These are phyloP conservation scores for Dicyrtoma fusca DNA, from an alignment of 2,888 invertebrate genomes.

Conservation along the genomic window DNA sequence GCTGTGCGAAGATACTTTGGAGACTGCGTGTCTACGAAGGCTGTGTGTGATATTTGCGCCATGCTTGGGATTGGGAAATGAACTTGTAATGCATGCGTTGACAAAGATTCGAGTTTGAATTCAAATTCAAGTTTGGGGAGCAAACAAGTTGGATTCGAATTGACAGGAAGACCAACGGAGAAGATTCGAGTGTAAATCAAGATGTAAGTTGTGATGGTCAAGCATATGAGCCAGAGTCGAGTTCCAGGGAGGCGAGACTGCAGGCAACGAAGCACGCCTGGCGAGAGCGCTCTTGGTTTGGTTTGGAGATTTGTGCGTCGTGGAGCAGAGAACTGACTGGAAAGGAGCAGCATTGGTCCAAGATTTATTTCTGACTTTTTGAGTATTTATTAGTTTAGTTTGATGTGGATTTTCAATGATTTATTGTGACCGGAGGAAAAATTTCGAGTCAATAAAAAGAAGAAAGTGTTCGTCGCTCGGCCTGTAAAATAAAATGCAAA, in stretches of 20 bases:
- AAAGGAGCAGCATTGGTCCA: conserved; percentile 16
- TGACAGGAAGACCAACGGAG: too few species aligned
- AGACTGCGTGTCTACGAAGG: too few species aligned
- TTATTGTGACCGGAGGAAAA: conserved; percentile 31
- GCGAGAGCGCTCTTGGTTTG: not conserved
- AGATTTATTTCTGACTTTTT: conserved; percentile 36
- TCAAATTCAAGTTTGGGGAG: too few species aligned
- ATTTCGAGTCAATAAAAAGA: conserved; percentile 29
- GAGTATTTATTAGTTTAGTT: conserved; percentile 35
- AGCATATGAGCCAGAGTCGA: too few species aligned
- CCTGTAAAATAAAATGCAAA: not conserved
- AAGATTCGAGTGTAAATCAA: too few species aligned
- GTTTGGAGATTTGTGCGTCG: not conserved
- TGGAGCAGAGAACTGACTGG: not conserved
- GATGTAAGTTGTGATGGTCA: too few species aligned
- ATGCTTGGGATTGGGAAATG: not conserved
- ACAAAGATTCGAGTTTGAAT: too few species aligned
- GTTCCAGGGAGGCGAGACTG: too few species aligned
- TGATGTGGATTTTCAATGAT: conserved; percentile 31
- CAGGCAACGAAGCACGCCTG: too few species aligned
- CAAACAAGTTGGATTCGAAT: too few species aligned
- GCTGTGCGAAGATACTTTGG: too few species aligned
- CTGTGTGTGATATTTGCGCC: too few species aligned
- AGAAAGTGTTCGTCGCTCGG: not conserved
- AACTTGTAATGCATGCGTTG: not conserved